A percentile compares a stretch with the other conserved stretches of the same genome.
Conservation (phyloP, 2,888 invertebrate species). For the Pseudanteris insignis region DNA sequence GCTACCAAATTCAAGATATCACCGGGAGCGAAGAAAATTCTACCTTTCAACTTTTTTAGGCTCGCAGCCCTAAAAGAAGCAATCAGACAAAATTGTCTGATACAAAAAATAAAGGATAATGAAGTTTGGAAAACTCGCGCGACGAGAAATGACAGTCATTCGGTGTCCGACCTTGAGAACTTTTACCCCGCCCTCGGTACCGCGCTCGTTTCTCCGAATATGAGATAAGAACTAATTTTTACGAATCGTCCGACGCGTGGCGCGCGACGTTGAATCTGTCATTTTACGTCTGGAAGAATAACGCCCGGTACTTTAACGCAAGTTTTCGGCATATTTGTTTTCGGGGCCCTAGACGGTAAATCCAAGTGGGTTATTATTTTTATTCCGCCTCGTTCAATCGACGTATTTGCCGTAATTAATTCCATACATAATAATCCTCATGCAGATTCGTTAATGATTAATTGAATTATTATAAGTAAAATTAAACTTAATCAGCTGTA, state of each 20-base stretch:
- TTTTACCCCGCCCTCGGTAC: slow-evolving; percentile 21
- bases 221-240: slow-evolving; percentile 9
- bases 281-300: background rate
- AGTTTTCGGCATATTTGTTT: too few species aligned
- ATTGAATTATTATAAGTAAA: too few species aligned
- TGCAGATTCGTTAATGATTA: too few species aligned
- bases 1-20: too few species aligned
- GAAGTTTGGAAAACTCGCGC: slow-evolving; percentile 18
- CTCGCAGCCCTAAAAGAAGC: slow-evolving; percentile 20
- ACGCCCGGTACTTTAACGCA: background rate
- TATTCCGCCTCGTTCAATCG: too few species aligned
- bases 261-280: background rate
- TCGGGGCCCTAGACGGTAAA: too few species aligned
- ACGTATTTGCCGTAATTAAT: too few species aligned
- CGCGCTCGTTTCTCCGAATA: slow-evolving; percentile 7
- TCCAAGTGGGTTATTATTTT: too few species aligned
- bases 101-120: slow-evolving; percentile 25
- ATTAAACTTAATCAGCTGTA: too few species aligned
- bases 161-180: slow-evolving; percentile 32
- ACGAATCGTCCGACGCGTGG: background rate
- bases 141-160: slow-evolving; percentile 28
- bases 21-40: too few species aligned
- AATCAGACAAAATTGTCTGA: slow-evolving; percentile 38
- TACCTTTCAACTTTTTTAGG: too few species aligned
- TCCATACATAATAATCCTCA: too few species aligned